phyloP scores from a whole-genome alignment of 1,140 invertebrate genomes.

The Drosophila ohnishii region DNA sequence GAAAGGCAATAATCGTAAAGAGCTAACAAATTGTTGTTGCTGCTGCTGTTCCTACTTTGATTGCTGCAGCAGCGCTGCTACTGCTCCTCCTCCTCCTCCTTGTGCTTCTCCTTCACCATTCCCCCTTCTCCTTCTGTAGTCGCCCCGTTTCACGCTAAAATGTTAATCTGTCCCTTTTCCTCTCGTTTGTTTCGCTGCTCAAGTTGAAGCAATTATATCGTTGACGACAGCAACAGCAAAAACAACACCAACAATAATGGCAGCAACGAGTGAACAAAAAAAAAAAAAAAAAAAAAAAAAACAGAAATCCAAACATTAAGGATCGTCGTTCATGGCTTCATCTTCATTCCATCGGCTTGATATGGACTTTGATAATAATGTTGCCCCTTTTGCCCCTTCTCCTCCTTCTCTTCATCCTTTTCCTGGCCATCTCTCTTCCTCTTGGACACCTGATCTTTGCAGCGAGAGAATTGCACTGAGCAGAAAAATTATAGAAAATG shows the following conservation, averaged over 20 bases:
- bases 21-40: constrained; percentile 80
- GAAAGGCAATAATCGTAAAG: constrained; percentile 83
- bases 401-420: background rate
- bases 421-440: background rate
- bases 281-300: constrained; percentile 1
- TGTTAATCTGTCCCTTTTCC: constrained; percentile 73
- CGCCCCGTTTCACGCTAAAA: constrained; percentile 70
- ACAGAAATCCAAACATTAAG: constrained; percentile 8
- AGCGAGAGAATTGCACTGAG: background rate
- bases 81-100: constrained; percentile 4
- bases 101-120: constrained; percentile 1
- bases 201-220: constrained; percentile 51
- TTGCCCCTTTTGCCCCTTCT: background rate
- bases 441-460: constrained; percentile 10
- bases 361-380: constrained; percentile 33
- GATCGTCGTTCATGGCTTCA: constrained; percentile 30
- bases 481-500: background rate
- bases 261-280: constrained; percentile 7
- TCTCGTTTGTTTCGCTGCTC: constrained; percentile 18
- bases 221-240: constrained; percentile 33
- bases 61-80: constrained; percentile 36
- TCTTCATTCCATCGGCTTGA: constrained; percentile 43
- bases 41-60: constrained; percentile 32
- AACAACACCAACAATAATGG: constrained; percentile 11
- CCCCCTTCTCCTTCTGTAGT: constrained; percentile 6